Evolutionary conservation across 2,113 vertebrate species (phyloP), one percentile per base, ranked within the genome.

Genomic region (Toxotes jaculatrix): DNA sequence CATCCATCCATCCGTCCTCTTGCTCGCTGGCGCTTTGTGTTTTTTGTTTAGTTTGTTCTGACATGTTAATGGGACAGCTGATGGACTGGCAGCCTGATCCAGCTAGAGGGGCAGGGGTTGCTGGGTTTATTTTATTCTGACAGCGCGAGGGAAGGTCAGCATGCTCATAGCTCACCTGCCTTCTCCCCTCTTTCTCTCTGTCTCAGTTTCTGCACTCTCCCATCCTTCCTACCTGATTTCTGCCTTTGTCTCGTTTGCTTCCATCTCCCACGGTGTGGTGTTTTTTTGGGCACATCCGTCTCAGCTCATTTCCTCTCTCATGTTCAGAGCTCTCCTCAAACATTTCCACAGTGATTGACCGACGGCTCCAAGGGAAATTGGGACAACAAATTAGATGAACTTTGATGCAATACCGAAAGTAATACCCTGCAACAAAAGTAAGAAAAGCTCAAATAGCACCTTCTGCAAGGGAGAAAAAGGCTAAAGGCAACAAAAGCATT

Each of bases 41-140:
- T 79, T 84, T 87, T 72, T 82, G 83, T 90, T 90, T 85, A 74
- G 89, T 88, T 92, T 89, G 92, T 87, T 90, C 79, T 88, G 93
- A 94, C 90, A 91, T 91, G 91, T 89, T 92, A 92, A 94, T 92
- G 87, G 88, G 87, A 89, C 88, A 79, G 67, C 82, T 92, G 93
- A 94, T 85, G 85, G 91, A 93, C 89, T 83, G 89, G 90, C 84
- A 87, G 70, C 49, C 71, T 62, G 84, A 87, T 87, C 74, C 60
- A 55, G 86, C 84, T 34, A 55, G 83, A 89, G 85, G 85, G 84
- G 60, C 75, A 81, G 77, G 68, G 83, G 84, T 64, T 85, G 74
- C 77, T 32, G 75, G 80, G 85, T 91, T 91, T 92, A 87, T 90
- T 90, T 88, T 91, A 90, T 81, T 91, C 86, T 88, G 89, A 91